A percentile compares a stretch with the other conserved stretches of the same genome.
phyloP scores from a whole-genome alignment of 2,888 invertebrate species.

The Ischnus inquisitorius region DNA sequence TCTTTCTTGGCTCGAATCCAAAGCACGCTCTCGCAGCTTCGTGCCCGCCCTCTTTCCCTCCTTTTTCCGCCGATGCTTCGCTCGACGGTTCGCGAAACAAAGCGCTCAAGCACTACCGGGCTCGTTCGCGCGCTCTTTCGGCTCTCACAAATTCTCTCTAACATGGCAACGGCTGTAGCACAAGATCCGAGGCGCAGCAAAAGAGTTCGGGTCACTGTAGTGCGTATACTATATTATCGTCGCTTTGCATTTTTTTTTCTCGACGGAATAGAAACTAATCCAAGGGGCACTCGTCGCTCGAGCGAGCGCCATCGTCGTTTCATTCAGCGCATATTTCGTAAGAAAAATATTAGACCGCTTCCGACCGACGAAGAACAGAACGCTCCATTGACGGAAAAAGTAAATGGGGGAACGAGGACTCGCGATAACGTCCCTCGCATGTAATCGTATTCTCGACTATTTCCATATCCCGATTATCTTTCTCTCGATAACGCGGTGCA shows the following conservation, averaged over 20 bases:
- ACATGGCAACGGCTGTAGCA: slow-evolving; percentile 11
- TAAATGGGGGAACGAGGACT: slow-evolving; percentile 44
- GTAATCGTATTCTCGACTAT: slow-evolving; percentile 13
- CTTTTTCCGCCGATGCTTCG: slow-evolving; percentile 22
- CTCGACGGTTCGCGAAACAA: slow-evolving; percentile 59
- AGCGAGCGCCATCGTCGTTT: slow-evolving; percentile 4
- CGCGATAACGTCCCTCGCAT: slow-evolving; percentile 11
- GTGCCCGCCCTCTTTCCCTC: slow-evolving; percentile 58
- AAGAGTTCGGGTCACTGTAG: slow-evolving; percentile 16
- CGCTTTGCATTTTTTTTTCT: slow-evolving; percentile 3
- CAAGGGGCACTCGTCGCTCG: neutral
- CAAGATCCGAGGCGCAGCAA: neutral
- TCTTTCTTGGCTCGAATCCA: slow-evolving; percentile 64
- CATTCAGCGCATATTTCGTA: neutral
- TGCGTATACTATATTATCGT: neutral
- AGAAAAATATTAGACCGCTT: neutral
- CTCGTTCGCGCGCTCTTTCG: neutral
- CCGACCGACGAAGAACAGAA: slow-evolving; percentile 24
- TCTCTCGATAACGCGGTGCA: neutral
- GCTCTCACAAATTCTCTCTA: slow-evolving; percentile 2
- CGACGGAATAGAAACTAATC: slow-evolving; percentile 1
- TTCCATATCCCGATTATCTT: slow-evolving; percentile 7
- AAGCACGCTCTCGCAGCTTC: slow-evolving; percentile 65
- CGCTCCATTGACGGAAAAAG: slow-evolving; percentile 33
- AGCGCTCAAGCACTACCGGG: slow-evolving; percentile 26